phyloP scores from a whole-genome alignment of 2,888 invertebrate genomes.

The Eupithecia exiguata region DNA sequence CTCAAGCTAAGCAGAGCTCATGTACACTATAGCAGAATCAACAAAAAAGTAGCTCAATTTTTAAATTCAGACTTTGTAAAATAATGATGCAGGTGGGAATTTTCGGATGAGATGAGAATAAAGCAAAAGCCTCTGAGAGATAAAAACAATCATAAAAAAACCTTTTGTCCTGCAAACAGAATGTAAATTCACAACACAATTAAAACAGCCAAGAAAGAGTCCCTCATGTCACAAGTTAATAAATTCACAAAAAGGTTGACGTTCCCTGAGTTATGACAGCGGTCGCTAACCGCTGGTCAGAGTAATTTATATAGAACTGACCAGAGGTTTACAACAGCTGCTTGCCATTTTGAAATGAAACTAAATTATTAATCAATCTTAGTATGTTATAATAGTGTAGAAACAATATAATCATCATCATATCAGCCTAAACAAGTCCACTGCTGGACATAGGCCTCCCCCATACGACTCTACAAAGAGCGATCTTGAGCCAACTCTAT shows the following conservation, averaged over 20 bases:
- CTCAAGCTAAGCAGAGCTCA: no score
- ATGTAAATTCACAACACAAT: slow-evolving; percentile 40
- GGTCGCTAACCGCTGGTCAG: slow-evolving; percentile 55
- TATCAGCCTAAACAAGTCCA: no score
- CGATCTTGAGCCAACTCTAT: no score
- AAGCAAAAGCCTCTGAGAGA: not conserved
- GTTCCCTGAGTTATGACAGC: slow-evolving; percentile 58
- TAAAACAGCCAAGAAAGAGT: slow-evolving; percentile 41
- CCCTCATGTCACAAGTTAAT: slow-evolving; percentile 52
- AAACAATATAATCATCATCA: not conserved
- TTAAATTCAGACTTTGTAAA: not conserved
- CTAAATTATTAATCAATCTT: not conserved
- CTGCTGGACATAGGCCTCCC: no score
- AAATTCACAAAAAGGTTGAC: slow-evolving; percentile 62
- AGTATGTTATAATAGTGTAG: not conserved
- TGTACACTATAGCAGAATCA: not conserved
- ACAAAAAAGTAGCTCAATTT: not conserved
- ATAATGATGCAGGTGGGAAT: not conserved
- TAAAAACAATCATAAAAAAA: slow-evolving; percentile 7
- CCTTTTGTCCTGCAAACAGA: slow-evolving; percentile 13
- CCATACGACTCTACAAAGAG: no score
- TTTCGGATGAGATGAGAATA: not conserved
- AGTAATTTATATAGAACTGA: slow-evolving; percentile 41
- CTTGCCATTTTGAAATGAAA: not conserved
- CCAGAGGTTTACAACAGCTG: slow-evolving; percentile 10